Conservation (phyloP, 2,888 invertebrate species). For the Myopa tessellatipennis region DNA sequence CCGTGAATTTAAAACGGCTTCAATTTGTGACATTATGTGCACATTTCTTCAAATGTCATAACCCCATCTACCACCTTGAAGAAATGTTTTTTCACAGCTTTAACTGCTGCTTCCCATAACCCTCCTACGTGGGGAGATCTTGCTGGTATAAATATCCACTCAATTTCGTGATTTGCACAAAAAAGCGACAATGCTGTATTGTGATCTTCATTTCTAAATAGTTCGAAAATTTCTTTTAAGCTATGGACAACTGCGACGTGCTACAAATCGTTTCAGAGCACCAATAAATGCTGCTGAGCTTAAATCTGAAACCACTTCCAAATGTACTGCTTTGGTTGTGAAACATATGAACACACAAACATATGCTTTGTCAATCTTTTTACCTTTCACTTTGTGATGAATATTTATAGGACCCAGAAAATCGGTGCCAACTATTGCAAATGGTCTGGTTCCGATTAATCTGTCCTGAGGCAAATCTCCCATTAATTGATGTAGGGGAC, state of each 20-base stretch:
- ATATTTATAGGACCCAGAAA: conserved; percentile 17
- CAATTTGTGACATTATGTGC: conserved; percentile 2
- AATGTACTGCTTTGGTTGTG: not conserved
- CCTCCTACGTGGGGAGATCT: conserved; percentile 1
- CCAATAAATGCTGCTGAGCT: not conserved
- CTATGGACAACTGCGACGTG: not conserved
- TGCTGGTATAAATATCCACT: not conserved
- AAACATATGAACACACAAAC: not conserved
- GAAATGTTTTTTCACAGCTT: not conserved
- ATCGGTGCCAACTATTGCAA: not conserved
- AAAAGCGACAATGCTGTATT: not conserved
- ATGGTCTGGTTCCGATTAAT: not conserved
- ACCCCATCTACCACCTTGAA: not conserved
- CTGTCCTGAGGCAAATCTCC: conserved; percentile 13
- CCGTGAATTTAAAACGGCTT: conserved; percentile 12
- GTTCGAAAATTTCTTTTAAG: too few species aligned
- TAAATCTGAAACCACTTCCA: conserved; percentile 1
- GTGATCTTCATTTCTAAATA: not conserved
- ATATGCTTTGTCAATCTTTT: not conserved
- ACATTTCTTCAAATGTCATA: conserved; percentile 13
- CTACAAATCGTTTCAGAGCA: not conserved
- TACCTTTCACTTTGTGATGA: not conserved
- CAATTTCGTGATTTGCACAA: conserved; percentile 3
- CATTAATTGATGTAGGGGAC: not conserved
- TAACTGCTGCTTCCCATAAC: not conserved